Percentiles rank a stretch among this genome's conserved stretches.
Conservation (phyloP, 2,797 vertebrate genomes). For the Phaenicophaeus curvirostris region DNA sequence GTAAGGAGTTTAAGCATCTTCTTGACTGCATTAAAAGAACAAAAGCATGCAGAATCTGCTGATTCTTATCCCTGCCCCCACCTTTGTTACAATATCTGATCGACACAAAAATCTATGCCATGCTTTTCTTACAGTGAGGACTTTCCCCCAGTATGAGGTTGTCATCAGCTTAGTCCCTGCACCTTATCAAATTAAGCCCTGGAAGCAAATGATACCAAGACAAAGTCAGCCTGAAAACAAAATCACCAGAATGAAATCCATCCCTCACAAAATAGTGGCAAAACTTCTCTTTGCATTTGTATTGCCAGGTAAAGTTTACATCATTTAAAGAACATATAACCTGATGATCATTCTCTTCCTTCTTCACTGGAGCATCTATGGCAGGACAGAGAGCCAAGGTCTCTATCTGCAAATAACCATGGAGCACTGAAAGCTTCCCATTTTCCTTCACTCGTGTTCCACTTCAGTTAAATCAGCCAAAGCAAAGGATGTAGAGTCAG, state of each 20-base stretch:
- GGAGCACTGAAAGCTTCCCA: neutral
- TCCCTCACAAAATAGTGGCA: neutral
- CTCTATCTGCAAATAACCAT: neutral
- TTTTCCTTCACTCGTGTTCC: neutral
- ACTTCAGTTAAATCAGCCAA: neutral
- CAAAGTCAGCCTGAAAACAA: neutral
- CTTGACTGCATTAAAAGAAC: neutral
- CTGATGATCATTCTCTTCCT: neutral
- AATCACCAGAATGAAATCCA: accelerated
- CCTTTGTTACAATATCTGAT: neutral
- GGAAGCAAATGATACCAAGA: neutral
- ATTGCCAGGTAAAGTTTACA: neutral
- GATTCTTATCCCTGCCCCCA: neutral
- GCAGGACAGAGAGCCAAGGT: neutral
- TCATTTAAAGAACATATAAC: neutral
- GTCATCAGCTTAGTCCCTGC: neutral
- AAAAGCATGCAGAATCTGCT: neutral
- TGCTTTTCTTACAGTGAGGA: neutral
- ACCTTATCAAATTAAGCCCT: neutral
- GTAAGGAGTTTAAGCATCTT: neutral
- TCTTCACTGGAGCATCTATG: neutral
- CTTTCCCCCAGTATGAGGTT: neutral
- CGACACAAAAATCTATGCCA: neutral
- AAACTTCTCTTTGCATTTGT: neutral
- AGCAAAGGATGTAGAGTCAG: neutral